These are phyloP conservation scores for Sebastes alutus DNA, from an alignment of 2,797 vertebrate genomes.

Conservation along the genomic window DNA sequence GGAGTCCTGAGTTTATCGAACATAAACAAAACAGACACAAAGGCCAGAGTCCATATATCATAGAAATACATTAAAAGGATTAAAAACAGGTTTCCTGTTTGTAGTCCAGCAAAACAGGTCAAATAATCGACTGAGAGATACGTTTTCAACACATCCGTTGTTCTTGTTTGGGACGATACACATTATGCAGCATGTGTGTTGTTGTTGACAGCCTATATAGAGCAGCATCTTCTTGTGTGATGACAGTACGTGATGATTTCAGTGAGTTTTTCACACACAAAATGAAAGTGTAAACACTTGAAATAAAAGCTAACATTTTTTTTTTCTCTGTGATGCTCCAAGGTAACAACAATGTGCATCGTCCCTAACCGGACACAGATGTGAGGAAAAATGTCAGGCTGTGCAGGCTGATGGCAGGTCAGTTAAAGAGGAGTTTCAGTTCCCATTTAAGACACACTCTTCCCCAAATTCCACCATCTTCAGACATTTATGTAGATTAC, in stretches of 20 bases:
- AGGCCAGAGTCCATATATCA: conserved; percentile 43
- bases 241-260: background rate
- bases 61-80: conserved; percentile 50
- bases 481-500: background rate
- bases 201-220: conserved; percentile 14
- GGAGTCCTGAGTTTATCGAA: conserved; percentile 83
- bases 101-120: background rate
- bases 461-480: background rate
- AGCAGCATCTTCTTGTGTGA: conserved; percentile 19
- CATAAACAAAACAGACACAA: conserved; percentile 63
- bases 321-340: background rate
- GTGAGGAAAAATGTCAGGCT: conserved; percentile 1
- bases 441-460: background rate
- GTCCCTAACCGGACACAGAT: background rate
- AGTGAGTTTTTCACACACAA: background rate
- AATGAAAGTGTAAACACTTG: background rate
- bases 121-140: background rate
- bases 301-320: background rate
- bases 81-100: background rate
- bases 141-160: conserved; percentile 13
- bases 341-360: background rate
- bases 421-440: background rate
- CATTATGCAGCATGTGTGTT: conserved; percentile 28
- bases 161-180: conserved; percentile 12
- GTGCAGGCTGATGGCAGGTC: conserved; percentile 43